phyloP scores from a whole-genome alignment of 2,888 invertebrate genomes.

The Sturmia bella region DNA sequence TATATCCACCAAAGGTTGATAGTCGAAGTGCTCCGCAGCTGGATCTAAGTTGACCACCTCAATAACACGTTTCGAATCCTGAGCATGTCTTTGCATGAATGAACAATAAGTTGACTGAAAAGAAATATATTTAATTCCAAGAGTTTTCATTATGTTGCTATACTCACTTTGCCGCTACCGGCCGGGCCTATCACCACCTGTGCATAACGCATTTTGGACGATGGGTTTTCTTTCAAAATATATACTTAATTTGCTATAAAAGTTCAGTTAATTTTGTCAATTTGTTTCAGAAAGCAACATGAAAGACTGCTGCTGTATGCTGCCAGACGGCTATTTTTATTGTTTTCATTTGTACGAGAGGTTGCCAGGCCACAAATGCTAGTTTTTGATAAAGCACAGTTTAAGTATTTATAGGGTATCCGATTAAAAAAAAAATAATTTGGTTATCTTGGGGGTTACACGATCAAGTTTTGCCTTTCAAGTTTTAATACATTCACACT shows the following conservation, averaged over 20 bases:
- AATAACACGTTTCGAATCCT: constrained; percentile 87
- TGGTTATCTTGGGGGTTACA: no score
- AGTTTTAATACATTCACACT: no score
- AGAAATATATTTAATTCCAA: not conserved
- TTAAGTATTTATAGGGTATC: no score
- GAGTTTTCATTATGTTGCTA: constrained; percentile 13
- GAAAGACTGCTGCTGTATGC: not conserved
- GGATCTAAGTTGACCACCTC: constrained; percentile 98
- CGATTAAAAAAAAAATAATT: no score
- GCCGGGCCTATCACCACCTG: constrained; percentile 98
- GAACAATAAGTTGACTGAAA: constrained; percentile 95
- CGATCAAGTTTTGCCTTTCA: no score
- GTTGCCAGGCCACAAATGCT: no score
- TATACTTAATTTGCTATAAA: not conserved
- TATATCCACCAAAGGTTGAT: constrained; percentile 92
- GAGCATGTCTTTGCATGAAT: constrained; percentile 92
- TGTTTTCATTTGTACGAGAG: no score
- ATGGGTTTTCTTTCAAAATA: not conserved
- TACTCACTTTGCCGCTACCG: constrained; percentile 95
- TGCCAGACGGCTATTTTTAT: constrained; percentile 12
- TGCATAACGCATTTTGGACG: constrained; percentile 90
- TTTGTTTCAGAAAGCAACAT: not conserved
- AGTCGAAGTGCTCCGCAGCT: constrained; percentile 97
- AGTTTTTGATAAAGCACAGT: no score
- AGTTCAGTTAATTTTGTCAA: constrained; percentile 33